A percentile compares a stretch with the other conserved stretches of the same genome.
These are phyloP conservation scores for Podarcis lilfordi DNA, from an alignment of 2,797 vertebrate genomes.

Conservation along the genomic window DNA sequence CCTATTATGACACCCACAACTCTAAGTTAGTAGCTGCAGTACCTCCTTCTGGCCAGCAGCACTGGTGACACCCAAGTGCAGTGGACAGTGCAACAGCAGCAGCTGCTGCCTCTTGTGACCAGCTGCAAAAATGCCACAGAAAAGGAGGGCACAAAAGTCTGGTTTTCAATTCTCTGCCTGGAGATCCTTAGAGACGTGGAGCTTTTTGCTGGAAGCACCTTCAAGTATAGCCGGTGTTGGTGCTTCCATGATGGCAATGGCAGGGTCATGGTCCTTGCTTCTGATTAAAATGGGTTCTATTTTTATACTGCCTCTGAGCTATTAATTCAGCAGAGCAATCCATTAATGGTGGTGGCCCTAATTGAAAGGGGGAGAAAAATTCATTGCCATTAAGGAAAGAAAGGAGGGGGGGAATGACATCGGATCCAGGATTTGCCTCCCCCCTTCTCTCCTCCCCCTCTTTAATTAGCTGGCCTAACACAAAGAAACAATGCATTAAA, in stretches of 20 bases:
- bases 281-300: neutral
- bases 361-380: conserved; percentile 20
- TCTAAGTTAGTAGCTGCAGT: neutral
- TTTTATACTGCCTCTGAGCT: conserved; percentile 16
- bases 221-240: neutral
- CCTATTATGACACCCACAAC: too few species aligned
- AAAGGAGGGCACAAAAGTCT: neutral
- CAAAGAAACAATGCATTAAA: neutral
- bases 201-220: neutral
- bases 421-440: conserved; percentile 1
- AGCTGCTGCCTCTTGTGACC: neutral
- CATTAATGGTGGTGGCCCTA: conserved; percentile 15
- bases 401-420: neutral
- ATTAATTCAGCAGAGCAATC: conserved; percentile 22
- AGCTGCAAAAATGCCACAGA: neutral
- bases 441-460: neutral
- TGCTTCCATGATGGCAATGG: neutral
- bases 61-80: neutral
- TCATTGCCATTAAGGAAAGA: neutral
- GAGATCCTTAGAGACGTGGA: neutral
- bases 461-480: conserved; percentile 28
- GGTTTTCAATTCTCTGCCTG: neutral
- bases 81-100: neutral
- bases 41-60: neutral
- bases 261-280: neutral